Evolutionary conservation across 2,113 vertebrate genomes (phyloP), one percentile per base, ranked within the genome.

Genomic region (Perca flavescens): DNA sequence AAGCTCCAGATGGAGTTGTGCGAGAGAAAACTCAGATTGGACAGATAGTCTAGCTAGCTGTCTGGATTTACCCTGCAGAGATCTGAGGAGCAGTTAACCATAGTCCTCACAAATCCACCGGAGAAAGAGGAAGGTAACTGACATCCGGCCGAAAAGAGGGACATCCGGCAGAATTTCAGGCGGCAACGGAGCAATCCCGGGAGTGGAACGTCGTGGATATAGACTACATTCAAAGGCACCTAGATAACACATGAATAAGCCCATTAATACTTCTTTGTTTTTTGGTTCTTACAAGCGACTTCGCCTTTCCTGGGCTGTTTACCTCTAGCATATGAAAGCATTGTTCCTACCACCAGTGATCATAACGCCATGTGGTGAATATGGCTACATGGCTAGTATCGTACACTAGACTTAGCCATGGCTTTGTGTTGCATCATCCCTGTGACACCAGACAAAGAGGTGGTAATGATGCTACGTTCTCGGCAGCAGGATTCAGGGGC

Each of bases 371-470:
- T 56, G 31, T 46, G 22, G 25, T 21, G 25, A 21, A 69, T 40
- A 19, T 49, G 19, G 47, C n/a, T 22, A 25, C 25, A 50, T 65
- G 25, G 50, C 56, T 28, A 28, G 12, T n/a, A 7, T 47, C 5
- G 6, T 34, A 12, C 14, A 36, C 19, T 31, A 6, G n/a, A 28
- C 2, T 3, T 53, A 19, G 60, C 22, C 47, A 4, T 77, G 70
- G 28, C 79, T 25, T 31, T 25, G 71, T 36, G 75, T 74, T 84
- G 64, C 58, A 57, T 90, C 61, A 83, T 53, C 43, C 40, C 65
- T 52, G 49, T 82, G 61, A 36, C 56, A 73, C 13, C 54, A 80
- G 67, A 74, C 25, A 75, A 74, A 73, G 53, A 11, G 36, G 53
- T 40, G 0, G 22, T 85, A 69, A 84, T 47, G 54, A 74, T 56